Percentiles rank a stretch among this genome's conserved stretches.
phyloP scores from a whole-genome alignment of 2,113 vertebrate species.

The Ginglymostoma cirratum region DNA sequence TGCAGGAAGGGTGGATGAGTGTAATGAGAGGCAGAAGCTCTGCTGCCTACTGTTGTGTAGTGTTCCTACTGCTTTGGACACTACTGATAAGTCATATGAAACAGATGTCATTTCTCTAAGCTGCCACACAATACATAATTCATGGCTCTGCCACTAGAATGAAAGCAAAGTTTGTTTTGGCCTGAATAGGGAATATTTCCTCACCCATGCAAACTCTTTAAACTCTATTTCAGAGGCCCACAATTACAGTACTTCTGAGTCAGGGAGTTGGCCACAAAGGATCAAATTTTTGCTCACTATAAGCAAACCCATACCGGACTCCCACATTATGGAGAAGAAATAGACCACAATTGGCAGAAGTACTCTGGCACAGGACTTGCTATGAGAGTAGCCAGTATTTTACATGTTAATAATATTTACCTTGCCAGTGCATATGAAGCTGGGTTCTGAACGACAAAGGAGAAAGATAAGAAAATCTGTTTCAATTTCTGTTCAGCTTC shows the following conservation, averaged over 20 bases:
- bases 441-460: background rate
- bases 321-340: background rate
- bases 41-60: background rate
- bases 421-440: background rate
- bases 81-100: background rate
- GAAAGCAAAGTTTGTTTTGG: background rate
- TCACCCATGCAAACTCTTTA: background rate
- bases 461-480: background rate
- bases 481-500: background rate
- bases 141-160: background rate
- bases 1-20: background rate
- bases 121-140: background rate
- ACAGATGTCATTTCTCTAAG: background rate
- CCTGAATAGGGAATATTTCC: background rate
- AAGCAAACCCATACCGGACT: too few relatives aligned
- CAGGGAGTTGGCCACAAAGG: background rate
- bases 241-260: background rate
- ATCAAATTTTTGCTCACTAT: background rate
- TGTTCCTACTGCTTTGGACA: background rate
- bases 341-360: background rate
- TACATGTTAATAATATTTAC: background rate
- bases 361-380: background rate
- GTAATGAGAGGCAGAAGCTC: background rate
- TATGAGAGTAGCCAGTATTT: background rate
- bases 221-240: background rate